Evolutionary conservation across 2,113 vertebrate species (phyloP).

Genomic region (Irena cyanogastra): DNA sequence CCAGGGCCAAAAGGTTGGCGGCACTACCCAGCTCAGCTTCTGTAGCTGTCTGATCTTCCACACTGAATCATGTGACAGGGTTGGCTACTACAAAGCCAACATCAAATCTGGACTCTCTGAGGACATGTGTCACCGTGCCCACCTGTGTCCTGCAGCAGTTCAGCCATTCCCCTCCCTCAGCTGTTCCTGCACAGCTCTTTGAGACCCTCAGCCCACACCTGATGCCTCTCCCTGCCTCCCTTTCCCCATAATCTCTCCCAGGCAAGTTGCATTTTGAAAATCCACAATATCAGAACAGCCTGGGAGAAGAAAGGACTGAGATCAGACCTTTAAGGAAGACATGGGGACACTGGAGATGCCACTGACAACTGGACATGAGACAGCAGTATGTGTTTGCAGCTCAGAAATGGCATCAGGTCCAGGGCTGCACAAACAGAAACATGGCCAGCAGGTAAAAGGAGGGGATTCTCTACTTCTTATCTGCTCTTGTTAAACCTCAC

Average conservation of each 20-base stretch:
- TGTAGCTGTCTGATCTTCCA: not conserved
- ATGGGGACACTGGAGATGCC: too few species aligned
- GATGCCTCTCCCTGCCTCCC: not conserved
- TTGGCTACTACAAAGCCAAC: not conserved
- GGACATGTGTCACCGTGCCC: rapidly evolving
- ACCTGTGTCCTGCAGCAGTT: not conserved
- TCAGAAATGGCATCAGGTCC: not conserved
- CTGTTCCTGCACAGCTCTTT: not conserved
- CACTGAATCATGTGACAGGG: not conserved
- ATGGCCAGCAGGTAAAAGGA: not conserved
- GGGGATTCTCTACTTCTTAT: not conserved
- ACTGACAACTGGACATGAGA: not conserved
- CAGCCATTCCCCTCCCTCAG: not conserved
- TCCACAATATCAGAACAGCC: not conserved
- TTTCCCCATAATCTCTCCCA: not conserved
- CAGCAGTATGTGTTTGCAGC: not conserved
- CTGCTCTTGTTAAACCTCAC: not conserved
- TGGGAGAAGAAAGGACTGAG: not conserved
- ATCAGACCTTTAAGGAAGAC: not conserved
- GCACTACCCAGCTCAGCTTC: too few species aligned
- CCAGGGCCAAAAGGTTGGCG: not conserved
- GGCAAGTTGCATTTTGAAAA: not conserved
- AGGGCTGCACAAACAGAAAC: not conserved
- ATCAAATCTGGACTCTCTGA: not conserved
- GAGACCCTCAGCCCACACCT: not conserved